Conservation (phyloP, 1,140 invertebrate genomes). For the Calliopsis andreniformis region DNA sequence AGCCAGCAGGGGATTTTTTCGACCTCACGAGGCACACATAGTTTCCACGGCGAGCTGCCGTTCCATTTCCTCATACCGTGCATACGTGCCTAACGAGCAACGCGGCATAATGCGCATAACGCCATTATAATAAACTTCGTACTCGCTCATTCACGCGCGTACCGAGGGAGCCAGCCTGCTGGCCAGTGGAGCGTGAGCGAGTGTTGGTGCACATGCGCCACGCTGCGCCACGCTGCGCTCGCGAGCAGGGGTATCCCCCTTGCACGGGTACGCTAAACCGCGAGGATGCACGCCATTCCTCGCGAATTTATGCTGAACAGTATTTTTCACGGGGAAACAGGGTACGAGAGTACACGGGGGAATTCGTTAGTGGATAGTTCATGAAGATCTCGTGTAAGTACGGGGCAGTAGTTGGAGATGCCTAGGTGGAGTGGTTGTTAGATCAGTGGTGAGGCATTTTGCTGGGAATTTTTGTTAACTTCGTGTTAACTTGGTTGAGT, state of each 20-base stretch:
- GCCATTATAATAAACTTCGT: conserved; percentile 60
- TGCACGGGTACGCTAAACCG: not conserved
- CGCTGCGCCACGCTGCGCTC: too few species aligned
- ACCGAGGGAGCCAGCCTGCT: not conserved
- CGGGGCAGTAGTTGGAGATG: too few species aligned
- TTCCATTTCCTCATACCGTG: conserved; percentile 53
- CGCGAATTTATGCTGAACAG: conserved; percentile 20
- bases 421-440: too few species aligned
- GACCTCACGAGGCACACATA: conserved; percentile 23
- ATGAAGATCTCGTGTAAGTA: too few species aligned
- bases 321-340: not conserved
- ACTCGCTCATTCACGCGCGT: conserved; percentile 47
- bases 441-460: too few species aligned
- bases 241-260: too few species aligned
- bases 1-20: conserved; percentile 17
- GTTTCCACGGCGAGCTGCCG: conserved; percentile 6
- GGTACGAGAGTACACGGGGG: too few species aligned
- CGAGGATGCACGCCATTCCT: conserved; percentile 14
- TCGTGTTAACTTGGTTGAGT: too few species aligned
- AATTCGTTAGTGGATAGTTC: too few species aligned
- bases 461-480: too few species aligned
- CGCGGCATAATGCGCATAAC: conserved; percentile 50
- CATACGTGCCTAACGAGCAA: conserved; percentile 55
- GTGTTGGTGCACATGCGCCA: too few species aligned
- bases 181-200: not conserved